Conservation (phyloP, 1,140 invertebrate species). For the Lepidostoma basale region DNA sequence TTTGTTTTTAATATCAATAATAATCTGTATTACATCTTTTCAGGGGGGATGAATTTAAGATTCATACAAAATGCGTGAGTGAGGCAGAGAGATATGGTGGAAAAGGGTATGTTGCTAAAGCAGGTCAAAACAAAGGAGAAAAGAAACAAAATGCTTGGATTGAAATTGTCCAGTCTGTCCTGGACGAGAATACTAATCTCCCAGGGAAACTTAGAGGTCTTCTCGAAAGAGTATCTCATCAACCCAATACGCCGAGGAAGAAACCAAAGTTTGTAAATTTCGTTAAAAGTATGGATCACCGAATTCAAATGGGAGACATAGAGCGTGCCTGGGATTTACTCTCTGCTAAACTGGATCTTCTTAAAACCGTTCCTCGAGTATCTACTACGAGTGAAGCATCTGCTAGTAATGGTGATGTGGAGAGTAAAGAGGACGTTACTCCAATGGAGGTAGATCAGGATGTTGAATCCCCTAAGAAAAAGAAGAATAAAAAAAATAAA, state of each 20-base stretch:
- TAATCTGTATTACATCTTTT: too few species aligned
- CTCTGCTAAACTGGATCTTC: slow-evolving; percentile 67
- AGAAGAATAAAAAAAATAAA: slow-evolving; percentile 43
- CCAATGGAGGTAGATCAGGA: background rate
- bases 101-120: slow-evolving; percentile 78
- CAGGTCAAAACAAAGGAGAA: slow-evolving; percentile 82
- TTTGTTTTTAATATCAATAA: too few species aligned
- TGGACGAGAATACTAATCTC: slow-evolving; percentile 66
- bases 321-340: slow-evolving; percentile 73
- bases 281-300: slow-evolving; percentile 66
- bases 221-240: slow-evolving; percentile 73
- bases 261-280: slow-evolving; percentile 87
- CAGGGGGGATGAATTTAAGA: slow-evolving; percentile 79
- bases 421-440: background rate
- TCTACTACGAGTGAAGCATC: slow-evolving; percentile 41
- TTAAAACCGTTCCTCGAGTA: slow-evolving; percentile 49
- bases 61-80: slow-evolving; percentile 89
- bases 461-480: background rate
- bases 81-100: slow-evolving; percentile 91
- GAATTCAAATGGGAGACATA: slow-evolving; percentile 62
- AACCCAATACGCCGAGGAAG: slow-evolving; percentile 91
- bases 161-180: slow-evolving; percentile 77
- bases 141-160: slow-evolving; percentile 90
- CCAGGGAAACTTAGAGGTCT: slow-evolving; percentile 65
- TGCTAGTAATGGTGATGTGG: background rate